Conservation (phyloP, 2,113 vertebrate genomes). For the Channa maculata region DNA sequence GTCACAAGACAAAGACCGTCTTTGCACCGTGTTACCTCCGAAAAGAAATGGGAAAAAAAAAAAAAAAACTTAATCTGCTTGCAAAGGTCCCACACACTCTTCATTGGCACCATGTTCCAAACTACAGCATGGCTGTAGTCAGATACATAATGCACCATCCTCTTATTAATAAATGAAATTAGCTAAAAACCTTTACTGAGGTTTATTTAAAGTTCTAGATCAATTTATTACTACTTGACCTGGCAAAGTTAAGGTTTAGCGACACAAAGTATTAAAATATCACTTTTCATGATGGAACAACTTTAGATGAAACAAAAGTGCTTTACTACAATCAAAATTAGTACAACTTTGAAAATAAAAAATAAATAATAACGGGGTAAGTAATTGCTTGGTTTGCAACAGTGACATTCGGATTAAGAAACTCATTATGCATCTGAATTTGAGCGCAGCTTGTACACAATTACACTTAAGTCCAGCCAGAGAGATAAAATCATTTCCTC, state of each 20-base stretch:
- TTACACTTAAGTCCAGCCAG: constrained; percentile 81
- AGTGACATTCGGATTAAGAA: constrained; percentile 86
- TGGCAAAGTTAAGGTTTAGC: too few species aligned
- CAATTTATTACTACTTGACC: too few species aligned
- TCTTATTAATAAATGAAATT: too few species aligned
- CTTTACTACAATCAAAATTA: constrained; percentile 70
- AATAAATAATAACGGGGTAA: constrained; percentile 70
- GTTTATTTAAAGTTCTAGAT: too few species aligned
- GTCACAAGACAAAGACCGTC: background rate
- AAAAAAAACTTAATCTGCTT: constrained; percentile 27
- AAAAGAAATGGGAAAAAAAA: background rate
- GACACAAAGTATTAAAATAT: too few species aligned
- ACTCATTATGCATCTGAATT: constrained; percentile 80
- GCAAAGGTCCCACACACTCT: background rate
- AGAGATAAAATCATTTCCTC: constrained; percentile 82
- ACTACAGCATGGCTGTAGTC: too few species aligned
- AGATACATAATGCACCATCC: too few species aligned
- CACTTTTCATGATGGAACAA: too few species aligned
- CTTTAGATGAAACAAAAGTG: background rate
- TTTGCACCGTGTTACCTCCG: background rate
- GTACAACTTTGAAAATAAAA: constrained; percentile 67
- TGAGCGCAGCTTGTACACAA: constrained; percentile 84
- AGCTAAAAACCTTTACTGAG: too few species aligned
- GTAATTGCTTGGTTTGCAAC: constrained; percentile 87
- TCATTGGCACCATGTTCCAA: too few species aligned